A percentile compares a stretch with the other conserved stretches of the same genome.
phyloP scores from a whole-genome alignment of 2,888 invertebrate genomes.

The Luperina nickerlii region DNA sequence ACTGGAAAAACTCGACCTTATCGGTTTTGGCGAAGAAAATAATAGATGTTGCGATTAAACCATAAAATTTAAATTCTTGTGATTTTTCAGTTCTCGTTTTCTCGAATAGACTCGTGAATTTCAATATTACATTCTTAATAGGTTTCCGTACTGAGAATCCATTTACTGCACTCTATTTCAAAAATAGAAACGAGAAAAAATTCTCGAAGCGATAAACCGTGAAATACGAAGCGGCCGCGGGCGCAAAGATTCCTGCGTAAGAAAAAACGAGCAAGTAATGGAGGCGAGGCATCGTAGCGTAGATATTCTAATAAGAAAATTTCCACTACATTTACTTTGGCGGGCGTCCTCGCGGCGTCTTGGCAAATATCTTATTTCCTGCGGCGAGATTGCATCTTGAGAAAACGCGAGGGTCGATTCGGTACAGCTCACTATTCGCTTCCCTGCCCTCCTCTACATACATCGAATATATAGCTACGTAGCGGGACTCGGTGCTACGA shows the following conservation, averaged over 20 bases:
- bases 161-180: constrained; percentile 55
- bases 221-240: constrained; percentile 78
- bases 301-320: constrained; percentile 91
- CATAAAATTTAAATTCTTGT: neutral
- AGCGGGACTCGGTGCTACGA: constrained; percentile 61
- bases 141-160: constrained; percentile 39
- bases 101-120: neutral
- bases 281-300: constrained; percentile 89
- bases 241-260: constrained; percentile 86
- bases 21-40: neutral
- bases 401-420: constrained; percentile 89
- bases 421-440: constrained; percentile 87
- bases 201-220: constrained; percentile 79
- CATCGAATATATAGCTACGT: constrained; percentile 63
- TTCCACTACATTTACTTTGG: constrained; percentile 91
- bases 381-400: constrained; percentile 91
- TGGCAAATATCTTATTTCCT: constrained; percentile 91
- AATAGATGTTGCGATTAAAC: neutral
- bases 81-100: neutral
- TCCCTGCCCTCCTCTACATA: constrained; percentile 76
- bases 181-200: constrained; percentile 62
- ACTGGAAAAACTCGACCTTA: neutral
- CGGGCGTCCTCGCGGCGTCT: constrained; percentile 90
- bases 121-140: constrained; percentile 36
- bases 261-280: constrained; percentile 85